A percentile compares a stretch with the other conserved stretches of the same genome.
These are phyloP conservation scores for Callorhinus ursinus DNA, from an alignment of 2,113 vertebrate species.

Conservation along the genomic window DNA sequence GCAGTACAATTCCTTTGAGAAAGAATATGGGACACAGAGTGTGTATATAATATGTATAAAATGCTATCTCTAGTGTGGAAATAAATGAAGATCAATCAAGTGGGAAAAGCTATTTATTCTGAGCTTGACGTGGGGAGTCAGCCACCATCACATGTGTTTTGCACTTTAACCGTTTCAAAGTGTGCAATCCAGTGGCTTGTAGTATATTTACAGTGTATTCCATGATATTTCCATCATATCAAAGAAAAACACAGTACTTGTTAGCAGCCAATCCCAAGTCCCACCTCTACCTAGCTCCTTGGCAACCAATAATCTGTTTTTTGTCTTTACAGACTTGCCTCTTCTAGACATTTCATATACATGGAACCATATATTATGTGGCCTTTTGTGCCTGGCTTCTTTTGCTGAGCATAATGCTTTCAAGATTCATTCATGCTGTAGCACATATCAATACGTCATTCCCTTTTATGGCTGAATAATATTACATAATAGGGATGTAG, in stretches of 20 bases:
- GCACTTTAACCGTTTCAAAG: background rate
- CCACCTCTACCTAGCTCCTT: background rate
- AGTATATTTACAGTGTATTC: background rate
- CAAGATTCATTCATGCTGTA: background rate
- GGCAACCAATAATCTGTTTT: background rate
- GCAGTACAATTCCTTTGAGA: background rate
- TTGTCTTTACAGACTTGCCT: background rate
- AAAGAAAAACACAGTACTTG: background rate
- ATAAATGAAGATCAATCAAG: background rate
- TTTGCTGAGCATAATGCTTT: background rate
- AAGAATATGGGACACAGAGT: background rate
- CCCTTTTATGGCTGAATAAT: background rate
- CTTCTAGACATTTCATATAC: background rate
- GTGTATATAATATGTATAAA: background rate
- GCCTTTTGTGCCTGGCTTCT: background rate
- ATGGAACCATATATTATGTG: background rate
- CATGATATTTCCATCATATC: background rate
- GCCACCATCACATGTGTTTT: background rate
- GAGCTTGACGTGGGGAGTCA: background rate
- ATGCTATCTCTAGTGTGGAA: background rate
- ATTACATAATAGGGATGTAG: background rate
- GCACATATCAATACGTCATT: background rate
- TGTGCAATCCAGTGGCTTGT: background rate
- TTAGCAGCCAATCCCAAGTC: background rate
- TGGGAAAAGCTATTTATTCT: slow-evolving; percentile 8